These are phyloP conservation scores for Cydia strobilella DNA, from an alignment of 1,140 invertebrate species.

Conservation along the genomic window DNA sequence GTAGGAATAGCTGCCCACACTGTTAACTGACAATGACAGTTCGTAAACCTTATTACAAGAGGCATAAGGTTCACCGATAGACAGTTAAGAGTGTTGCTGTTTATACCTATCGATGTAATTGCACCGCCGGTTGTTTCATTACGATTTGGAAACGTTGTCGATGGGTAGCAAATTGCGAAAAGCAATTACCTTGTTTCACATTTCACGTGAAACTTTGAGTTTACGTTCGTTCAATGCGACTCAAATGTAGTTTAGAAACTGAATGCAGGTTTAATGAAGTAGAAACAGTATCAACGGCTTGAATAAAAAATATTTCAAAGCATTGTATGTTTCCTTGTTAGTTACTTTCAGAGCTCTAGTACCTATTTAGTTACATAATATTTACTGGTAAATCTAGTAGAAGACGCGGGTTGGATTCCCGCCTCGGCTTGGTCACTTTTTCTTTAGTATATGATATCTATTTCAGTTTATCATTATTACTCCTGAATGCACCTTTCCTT, in stretches of 20 bases:
- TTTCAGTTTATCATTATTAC: no score
- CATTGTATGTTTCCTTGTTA: neutral
- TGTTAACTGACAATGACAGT: no score
- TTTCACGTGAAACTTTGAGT: neutral
- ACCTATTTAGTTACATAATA: no score
- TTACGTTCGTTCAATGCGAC: neutral
- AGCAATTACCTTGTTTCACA: constrained; percentile 1
- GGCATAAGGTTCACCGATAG: no score
- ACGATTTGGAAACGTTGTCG: neutral
- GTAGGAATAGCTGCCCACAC: no score
- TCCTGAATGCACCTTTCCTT: no score
- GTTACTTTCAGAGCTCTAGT: neutral
- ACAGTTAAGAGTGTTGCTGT: no score
- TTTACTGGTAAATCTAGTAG: no score
- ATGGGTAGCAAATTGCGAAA: constrained; percentile 1
- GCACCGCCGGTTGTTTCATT: neutral
- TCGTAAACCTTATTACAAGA: no score
- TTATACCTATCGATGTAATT: neutral
- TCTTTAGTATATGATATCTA: no score
- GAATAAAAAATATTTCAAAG: neutral
- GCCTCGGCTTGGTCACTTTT: no score
- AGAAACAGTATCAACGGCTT: neutral
- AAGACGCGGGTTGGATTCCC: no score
- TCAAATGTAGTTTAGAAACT: neutral
- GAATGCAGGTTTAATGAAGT: constrained; percentile 6